Percentiles rank a stretch among this genome's conserved stretches.
phyloP scores from a whole-genome alignment of 35 echinoderm and acorn worm species.

The Apostichopus parvimensis region DNA sequence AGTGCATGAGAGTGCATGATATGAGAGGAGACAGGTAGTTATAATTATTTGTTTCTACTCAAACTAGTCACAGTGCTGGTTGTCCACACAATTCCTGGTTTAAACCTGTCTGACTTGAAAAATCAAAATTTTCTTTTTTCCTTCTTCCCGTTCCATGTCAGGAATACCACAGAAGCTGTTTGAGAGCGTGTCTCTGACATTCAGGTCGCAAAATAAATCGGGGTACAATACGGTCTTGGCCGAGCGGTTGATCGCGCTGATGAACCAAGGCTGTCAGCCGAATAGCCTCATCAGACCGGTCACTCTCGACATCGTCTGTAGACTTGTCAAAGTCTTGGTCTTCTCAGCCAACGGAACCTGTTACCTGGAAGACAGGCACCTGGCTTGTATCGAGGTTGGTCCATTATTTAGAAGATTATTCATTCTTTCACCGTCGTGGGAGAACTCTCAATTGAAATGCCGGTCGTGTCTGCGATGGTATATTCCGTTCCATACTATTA shows the following conservation, averaged over 20 bases:
- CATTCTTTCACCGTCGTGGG: too few species aligned
- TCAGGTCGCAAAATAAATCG: constrained; percentile 72
- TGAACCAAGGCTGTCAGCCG: constrained; percentile 92
- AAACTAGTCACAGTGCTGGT: too few species aligned
- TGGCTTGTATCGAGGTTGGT: constrained; percentile 89
- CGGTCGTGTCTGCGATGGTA: too few species aligned
- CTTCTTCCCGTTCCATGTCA: not conserved
- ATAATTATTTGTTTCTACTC: too few species aligned
- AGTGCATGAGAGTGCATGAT: too few species aligned
- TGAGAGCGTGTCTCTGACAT: constrained; percentile 42
- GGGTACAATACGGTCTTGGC: constrained; percentile 77
- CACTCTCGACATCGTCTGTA: constrained; percentile 85
- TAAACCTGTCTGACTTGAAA: too few species aligned
- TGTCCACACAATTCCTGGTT: too few species aligned
- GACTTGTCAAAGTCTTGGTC: constrained; percentile 80
- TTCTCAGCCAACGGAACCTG: constrained; percentile 62
- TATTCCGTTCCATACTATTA: too few species aligned
- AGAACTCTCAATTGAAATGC: too few species aligned
- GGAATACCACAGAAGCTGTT: constrained; percentile 51
- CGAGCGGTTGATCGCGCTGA: constrained; percentile 74
- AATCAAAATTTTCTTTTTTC: not conserved
- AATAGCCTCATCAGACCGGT: constrained; percentile 93
- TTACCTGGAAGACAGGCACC: constrained; percentile 85
- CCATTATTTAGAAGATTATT: not conserved
- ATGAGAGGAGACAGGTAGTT: too few species aligned